A percentile compares a stretch with the other conserved stretches of the same genome.
Conservation (phyloP, 2,888 invertebrate species). For the Palloptera scutellata region DNA sequence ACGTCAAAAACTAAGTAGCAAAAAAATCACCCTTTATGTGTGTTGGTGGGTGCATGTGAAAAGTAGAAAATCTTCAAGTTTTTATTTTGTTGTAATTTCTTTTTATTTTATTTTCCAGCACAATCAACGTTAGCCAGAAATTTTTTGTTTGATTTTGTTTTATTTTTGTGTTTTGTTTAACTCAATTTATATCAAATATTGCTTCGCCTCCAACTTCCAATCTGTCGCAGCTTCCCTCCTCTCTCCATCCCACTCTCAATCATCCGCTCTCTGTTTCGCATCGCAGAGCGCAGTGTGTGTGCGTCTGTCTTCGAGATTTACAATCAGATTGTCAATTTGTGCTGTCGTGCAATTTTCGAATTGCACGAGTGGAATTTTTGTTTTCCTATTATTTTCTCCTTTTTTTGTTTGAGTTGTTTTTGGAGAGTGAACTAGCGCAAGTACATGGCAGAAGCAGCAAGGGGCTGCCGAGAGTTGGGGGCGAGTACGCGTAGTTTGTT, state of each 20-base stretch:
- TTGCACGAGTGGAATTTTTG: not conserved
- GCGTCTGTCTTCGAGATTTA: too few species aligned
- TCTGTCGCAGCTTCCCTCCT: not conserved
- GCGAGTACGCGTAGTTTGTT: too few species aligned
- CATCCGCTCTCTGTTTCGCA: too few species aligned
- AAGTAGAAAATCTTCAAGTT: constrained; percentile 14
- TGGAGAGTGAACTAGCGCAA: too few species aligned
- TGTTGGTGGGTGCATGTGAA: not conserved
- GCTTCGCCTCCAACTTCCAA: not conserved
- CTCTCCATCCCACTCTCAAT: not conserved
- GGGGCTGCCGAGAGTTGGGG: too few species aligned
- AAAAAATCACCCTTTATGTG: too few species aligned
- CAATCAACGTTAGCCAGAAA: not conserved
- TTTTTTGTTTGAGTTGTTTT: too few species aligned
- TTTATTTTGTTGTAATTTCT: constrained; percentile 5
- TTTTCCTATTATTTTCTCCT: too few species aligned
- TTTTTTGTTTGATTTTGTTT: constrained; percentile 5
- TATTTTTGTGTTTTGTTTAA: constrained; percentile 9
- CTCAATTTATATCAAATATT: constrained; percentile 29
- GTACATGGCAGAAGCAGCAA: too few species aligned
- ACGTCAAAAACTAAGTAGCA: too few species aligned
- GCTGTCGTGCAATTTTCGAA: constrained; percentile 26
- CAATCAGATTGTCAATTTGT: constrained; percentile 26
- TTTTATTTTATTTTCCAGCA: not conserved
- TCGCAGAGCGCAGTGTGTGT: too few species aligned